These are phyloP conservation scores for Percopsis omiscomaycus DNA, from an alignment of 2,797 vertebrate genomes.

Conservation along the genomic window DNA sequence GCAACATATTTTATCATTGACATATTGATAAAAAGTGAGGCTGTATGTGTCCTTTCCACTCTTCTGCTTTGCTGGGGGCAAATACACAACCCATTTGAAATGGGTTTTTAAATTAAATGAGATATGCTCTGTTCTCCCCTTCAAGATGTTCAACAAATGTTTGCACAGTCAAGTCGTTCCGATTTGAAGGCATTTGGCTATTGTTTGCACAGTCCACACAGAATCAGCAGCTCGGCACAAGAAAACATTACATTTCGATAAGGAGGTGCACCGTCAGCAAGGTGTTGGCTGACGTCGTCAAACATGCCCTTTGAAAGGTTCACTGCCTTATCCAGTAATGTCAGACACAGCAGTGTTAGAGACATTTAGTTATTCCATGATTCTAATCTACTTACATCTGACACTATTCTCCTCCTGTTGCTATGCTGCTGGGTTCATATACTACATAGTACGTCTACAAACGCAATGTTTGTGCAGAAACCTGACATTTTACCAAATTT, in stretches of 20 bases:
- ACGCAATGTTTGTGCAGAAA: too few relatives aligned
- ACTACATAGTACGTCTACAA: too few relatives aligned
- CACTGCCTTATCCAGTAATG: neutral
- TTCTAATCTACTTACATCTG: too few relatives aligned
- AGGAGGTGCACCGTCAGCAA: constrained; percentile 2
- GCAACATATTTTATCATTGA: neutral
- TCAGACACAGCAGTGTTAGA: too few relatives aligned
- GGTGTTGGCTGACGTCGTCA: constrained; percentile 1
- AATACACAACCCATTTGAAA: constrained; percentile 6
- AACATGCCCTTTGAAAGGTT: constrained; percentile 1
- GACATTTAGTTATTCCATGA: too few relatives aligned
- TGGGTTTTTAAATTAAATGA: constrained; percentile 6
- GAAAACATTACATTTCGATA: constrained; percentile 12
- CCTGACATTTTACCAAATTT: too few relatives aligned
- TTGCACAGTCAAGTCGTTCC: constrained; percentile 32
- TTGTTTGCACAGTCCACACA: constrained; percentile 35
- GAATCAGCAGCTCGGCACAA: constrained; percentile 4
- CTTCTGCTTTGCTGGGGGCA: neutral
- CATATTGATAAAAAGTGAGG: neutral
- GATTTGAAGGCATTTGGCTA: constrained; percentile 32
- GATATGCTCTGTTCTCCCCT: neutral
- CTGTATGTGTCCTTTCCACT: neutral
- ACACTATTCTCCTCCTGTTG: too few relatives aligned
- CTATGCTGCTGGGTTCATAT: too few relatives aligned
- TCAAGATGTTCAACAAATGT: constrained; percentile 26